These are phyloP conservation scores for Ptychobarbus kaznakovi DNA, from an alignment of 2,797 vertebrate species.

Conservation along the genomic window DNA sequence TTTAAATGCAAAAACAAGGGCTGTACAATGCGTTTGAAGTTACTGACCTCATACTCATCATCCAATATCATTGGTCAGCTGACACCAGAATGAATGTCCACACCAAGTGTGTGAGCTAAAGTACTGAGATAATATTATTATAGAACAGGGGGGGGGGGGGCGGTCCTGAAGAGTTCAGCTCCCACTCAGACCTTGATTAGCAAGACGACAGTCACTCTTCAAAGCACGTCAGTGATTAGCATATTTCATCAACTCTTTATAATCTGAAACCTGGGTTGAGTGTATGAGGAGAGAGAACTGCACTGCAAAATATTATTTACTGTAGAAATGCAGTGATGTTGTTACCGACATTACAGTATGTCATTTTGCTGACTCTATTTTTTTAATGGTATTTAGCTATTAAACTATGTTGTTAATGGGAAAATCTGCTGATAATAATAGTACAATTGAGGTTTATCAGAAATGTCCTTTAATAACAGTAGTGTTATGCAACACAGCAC, in stretches of 20 bases:
- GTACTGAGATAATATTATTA: too few species aligned
- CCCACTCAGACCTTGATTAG: background rate
- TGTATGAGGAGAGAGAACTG: background rate
- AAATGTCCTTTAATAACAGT: background rate
- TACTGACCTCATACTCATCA: background rate
- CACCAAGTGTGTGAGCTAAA: constrained; percentile 13
- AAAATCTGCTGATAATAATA: background rate
- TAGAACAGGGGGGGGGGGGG: too few species aligned
- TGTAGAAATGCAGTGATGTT: background rate
- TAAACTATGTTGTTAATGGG: background rate
- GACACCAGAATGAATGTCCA: constrained; percentile 1
- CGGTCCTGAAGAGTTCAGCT: too few species aligned
- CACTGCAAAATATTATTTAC: background rate
- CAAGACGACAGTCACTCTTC: background rate
- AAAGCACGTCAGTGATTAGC: background rate
- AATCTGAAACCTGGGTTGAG: background rate
- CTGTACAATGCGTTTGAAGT: background rate
- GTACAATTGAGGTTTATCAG: background rate
- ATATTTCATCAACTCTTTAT: constrained; percentile 20
- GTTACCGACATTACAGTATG: background rate
- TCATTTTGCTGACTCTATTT: background rate
- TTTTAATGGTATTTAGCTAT: background rate
- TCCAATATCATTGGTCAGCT: constrained; percentile 18
- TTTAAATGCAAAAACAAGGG: background rate
- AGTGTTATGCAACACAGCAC: background rate